phyloP scores from a whole-genome alignment of 2,797 vertebrate species.

The Sebastes goodei region DNA sequence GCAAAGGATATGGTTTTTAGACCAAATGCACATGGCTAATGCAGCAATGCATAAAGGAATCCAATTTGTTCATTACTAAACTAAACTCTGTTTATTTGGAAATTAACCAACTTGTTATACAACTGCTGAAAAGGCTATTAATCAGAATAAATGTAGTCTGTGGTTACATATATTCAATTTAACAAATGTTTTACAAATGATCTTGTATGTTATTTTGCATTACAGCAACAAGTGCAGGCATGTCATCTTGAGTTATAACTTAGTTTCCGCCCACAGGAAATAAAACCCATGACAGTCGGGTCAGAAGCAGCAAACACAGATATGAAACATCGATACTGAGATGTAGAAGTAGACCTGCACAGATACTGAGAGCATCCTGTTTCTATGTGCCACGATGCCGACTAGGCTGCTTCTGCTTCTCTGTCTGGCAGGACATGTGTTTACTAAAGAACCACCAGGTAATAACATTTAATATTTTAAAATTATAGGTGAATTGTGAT shows the following conservation, averaged over 20 bases:
- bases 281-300: neutral
- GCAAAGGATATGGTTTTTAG: neutral
- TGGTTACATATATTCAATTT: neutral
- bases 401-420: conserved; percentile 41
- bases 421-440: conserved; percentile 28
- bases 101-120: neutral
- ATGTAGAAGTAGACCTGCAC: neutral
- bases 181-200: neutral
- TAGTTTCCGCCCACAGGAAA: conserved; percentile 42
- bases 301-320: neutral
- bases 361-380: neutral
- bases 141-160: neutral
- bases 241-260: neutral
- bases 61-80: neutral
- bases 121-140: neutral
- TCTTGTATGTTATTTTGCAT: neutral
- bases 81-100: neutral
- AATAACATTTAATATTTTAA: conserved; percentile 15
- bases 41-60: neutral
- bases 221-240: neutral
- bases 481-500: neutral
- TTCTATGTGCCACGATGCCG: conserved; percentile 30
- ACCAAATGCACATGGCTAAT: neutral
- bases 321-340: neutral
- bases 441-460: conserved; percentile 50